Percentiles rank a stretch among this genome's conserved stretches.
These are phyloP conservation scores for Ruditapes philippinarum DNA, from an alignment of 1,140 invertebrate genomes.

Conservation along the genomic window DNA sequence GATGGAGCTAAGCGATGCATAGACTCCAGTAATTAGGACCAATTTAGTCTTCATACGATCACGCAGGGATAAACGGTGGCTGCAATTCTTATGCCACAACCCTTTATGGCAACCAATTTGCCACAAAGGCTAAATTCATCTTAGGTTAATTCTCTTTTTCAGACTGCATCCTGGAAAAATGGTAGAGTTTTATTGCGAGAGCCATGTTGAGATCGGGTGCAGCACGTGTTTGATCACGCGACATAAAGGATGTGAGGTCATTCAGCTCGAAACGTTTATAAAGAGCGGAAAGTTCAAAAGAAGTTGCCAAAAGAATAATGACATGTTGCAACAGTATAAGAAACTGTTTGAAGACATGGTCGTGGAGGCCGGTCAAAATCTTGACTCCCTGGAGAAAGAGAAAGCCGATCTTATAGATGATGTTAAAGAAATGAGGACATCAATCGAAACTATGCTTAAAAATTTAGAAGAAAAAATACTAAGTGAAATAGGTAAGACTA, in stretches of 20 bases:
- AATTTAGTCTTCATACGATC: no score
- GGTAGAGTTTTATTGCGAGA: conserved; percentile 52
- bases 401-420: conserved; percentile 3
- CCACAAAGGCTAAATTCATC: no score
- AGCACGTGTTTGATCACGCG: conserved; percentile 24
- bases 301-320: conserved; percentile 43
- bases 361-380: conserved; percentile 28
- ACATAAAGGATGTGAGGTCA: conserved; percentile 46
- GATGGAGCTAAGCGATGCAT: no score
- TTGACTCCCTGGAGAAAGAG: conserved; percentile 32
- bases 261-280: conserved; percentile 16
- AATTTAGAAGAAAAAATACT: conserved; percentile 33
- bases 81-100: no score
- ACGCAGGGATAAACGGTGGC: no score
- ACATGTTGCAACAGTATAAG: conserved; percentile 53
- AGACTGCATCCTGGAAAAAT: conserved; percentile 46
- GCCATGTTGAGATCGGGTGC: conserved; percentile 43
- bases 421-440: background rate
- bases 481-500: conserved; percentile 9
- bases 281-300: conserved; percentile 57
- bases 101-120: no score
- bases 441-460: conserved; percentile 21
- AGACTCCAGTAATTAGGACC: no score
- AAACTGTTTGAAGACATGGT: conserved; percentile 50
- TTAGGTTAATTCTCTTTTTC: no score